Evolutionary conservation across 1,140 invertebrate genomes (phyloP).

Genomic region (Maniola jurtina): DNA sequence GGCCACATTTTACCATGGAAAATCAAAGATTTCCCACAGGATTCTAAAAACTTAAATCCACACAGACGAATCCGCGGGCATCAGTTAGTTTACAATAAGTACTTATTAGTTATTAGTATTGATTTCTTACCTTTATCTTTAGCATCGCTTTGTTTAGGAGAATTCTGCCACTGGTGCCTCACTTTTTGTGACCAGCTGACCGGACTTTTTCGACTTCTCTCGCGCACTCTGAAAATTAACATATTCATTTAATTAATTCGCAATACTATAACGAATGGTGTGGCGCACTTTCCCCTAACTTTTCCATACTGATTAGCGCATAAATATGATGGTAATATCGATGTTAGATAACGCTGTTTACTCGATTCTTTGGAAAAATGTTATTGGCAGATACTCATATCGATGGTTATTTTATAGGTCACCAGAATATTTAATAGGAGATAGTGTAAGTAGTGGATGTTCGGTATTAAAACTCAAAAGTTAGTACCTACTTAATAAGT

Average conservation of each 20-base stretch:
- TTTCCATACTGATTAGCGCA: conserved; percentile 36
- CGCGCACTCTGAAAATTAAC: conserved; percentile 58
- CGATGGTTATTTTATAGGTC: conserved; percentile 41
- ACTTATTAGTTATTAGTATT: neutral
- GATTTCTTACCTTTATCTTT: conserved; percentile 60
- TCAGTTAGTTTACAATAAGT: no score
- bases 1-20: no score
- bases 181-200: conserved; percentile 77
- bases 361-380: conserved; percentile 45
- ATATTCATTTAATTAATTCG: conserved; percentile 23
- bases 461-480: no score
- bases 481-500: no score
- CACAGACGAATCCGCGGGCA: no score
- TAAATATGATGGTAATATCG: conserved; percentile 43
- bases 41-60: no score
- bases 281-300: conserved; percentile 21
- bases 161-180: conserved; percentile 73
- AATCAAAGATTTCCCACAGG: no score
- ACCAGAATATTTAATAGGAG: conserved; percentile 20
- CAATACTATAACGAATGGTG: conserved; percentile 1
- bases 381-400: conserved; percentile 33
- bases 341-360: conserved; percentile 58
- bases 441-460: conserved; percentile 12
- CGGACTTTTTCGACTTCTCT: conserved; percentile 69
- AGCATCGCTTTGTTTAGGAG: conserved; percentile 57